Evolutionary conservation across 2,797 vertebrate genomes (phyloP).

Genomic region (Chloroceryle inda): DNA sequence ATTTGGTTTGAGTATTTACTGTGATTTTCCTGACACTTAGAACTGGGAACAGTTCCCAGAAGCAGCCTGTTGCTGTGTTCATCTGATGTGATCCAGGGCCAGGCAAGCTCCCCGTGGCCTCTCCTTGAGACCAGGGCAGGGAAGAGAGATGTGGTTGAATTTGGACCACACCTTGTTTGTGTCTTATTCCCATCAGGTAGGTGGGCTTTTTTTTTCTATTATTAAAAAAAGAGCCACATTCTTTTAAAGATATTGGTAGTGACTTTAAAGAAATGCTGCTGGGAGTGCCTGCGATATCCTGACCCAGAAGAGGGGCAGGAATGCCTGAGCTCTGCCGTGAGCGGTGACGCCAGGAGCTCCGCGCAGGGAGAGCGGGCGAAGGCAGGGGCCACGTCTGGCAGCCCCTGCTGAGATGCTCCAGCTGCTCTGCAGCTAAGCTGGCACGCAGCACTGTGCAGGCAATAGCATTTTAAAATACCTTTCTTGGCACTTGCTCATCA

Average conservation of each 20-base stretch:
- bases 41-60: background rate
- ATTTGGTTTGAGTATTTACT: background rate
- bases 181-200: background rate
- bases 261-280: background rate
- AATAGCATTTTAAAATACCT: background rate
- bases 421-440: background rate
- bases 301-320: background rate
- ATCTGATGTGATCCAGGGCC: background rate
- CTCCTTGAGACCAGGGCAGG: background rate
- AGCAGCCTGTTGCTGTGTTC: background rate
- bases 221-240: background rate
- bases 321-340: background rate
- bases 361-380: fast-evolving
- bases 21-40: background rate
- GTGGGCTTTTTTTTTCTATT: background rate
- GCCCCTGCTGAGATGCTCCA: background rate
- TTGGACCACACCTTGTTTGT: background rate
- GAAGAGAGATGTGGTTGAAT: background rate
- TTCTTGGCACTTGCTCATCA: background rate
- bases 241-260: background rate
- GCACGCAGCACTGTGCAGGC: fast-evolving
- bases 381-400: fast-evolving
- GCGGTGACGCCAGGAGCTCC: background rate
- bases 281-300: background rate
- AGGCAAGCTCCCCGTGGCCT: background rate